Percentiles rank a stretch among this genome's conserved stretches.
Evolutionary conservation across 2,797 vertebrate genomes (phyloP).

Genomic region (Acipenser oxyrinchus): DNA sequence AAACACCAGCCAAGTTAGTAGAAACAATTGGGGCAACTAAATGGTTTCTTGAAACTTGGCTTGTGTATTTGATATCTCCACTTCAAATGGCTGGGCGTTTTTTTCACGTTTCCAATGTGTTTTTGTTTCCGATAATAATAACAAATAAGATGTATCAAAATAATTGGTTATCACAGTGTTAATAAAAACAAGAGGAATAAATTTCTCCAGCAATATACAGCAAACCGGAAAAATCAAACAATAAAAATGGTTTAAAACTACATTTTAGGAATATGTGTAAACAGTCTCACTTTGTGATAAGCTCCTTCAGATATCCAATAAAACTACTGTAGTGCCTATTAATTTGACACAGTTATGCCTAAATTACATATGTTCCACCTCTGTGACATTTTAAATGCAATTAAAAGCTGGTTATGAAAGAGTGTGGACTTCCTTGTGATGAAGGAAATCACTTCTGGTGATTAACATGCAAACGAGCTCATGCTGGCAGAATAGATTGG

Average conservation of each 20-base stretch:
- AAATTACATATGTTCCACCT: constrained; percentile 98
- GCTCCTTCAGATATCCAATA: constrained; percentile 42
- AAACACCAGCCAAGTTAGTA: no score
- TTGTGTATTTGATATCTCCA: no score
- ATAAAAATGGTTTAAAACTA: background rate
- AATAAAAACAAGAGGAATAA: no score
- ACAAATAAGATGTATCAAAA: no score
- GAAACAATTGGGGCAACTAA: no score
- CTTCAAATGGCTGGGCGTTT: no score
- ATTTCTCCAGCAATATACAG: no score
- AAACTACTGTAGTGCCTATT: constrained; percentile 69
- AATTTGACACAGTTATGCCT: constrained; percentile 98
- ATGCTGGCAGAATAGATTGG: constrained; percentile 99
- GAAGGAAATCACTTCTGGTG: constrained; percentile 92
- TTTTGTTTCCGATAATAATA: no score
- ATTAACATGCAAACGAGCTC: constrained; percentile 99
- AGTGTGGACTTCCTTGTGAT: constrained; percentile 89
- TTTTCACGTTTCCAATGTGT: no score
- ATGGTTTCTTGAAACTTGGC: no score
- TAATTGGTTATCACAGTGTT: no score
- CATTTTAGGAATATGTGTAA: constrained; percentile 31
- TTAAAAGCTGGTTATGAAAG: constrained; percentile 98
- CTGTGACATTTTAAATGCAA: constrained; percentile 99
- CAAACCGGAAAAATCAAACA: no score
- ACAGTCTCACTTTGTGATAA: constrained; percentile 54